Evolutionary conservation across 35 echinoderm and acorn worm species (phyloP).

Genomic region (Apostichopus japonicus): DNA sequence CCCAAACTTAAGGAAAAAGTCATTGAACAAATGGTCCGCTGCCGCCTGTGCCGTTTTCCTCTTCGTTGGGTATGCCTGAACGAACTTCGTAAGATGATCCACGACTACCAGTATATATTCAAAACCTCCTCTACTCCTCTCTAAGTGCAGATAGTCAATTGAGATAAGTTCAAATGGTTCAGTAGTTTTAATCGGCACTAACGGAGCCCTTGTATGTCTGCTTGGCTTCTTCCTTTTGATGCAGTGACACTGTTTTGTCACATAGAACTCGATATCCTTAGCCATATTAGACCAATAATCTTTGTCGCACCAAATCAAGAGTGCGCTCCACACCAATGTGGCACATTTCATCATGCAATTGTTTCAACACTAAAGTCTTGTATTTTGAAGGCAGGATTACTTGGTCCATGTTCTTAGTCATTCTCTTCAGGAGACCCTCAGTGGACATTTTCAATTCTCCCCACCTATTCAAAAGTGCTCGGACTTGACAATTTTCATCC

Average conservation of each 20-base stretch:
- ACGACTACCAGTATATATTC: conserved; percentile 68
- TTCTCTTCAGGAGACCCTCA: conserved; percentile 14
- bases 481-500: background rate
- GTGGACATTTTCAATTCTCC: conserved; percentile 26
- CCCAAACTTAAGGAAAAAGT: conserved; percentile 36
- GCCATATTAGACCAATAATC: conserved; percentile 49
- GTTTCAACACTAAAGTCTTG: background rate
- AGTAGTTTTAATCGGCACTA: conserved; percentile 42
- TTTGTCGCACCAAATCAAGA: conserved; percentile 52
- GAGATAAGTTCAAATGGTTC: conserved; percentile 70
- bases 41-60: conserved; percentile 25
- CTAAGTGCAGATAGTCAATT: conserved; percentile 68
- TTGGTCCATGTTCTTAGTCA: conserved; percentile 28
- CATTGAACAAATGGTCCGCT: conserved; percentile 15
- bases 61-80: conserved; percentile 66
- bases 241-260: conserved; percentile 8
- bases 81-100: conserved; percentile 60
- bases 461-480: conserved; percentile 28
- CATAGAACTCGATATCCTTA: background rate
- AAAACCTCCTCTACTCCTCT: conserved; percentile 49
- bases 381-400: background rate
- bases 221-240: background rate
- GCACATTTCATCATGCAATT: conserved; percentile 61
- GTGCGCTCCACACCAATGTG: conserved; percentile 65
- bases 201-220: background rate